phyloP scores from a whole-genome alignment of 2,113 vertebrate genomes.

The Bostrychus sinensis region DNA sequence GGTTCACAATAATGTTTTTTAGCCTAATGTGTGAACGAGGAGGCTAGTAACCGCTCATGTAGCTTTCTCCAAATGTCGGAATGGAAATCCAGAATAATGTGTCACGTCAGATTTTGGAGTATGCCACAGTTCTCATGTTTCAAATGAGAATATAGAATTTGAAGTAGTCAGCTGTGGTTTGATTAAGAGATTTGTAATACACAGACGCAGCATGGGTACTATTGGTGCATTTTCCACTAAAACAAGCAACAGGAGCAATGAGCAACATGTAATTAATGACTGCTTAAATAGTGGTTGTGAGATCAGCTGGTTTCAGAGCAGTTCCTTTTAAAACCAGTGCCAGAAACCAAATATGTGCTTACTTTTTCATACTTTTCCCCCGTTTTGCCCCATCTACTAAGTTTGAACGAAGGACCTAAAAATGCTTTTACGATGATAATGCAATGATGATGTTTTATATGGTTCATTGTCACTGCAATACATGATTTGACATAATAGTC shows the following conservation, averaged over 20 bases:
- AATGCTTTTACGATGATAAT: too few relatives aligned
- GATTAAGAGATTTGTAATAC: conserved; percentile 23
- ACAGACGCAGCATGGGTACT: background rate
- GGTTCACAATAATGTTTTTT: conserved; percentile 28
- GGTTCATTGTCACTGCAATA: too few relatives aligned
- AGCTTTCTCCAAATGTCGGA: conserved; percentile 17
- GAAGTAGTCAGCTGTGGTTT: conserved; percentile 30
- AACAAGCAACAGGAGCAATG: background rate
- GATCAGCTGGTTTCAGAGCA: conserved; percentile 44
- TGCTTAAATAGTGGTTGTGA: conserved; percentile 23
- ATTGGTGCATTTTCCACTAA: conserved; percentile 43
- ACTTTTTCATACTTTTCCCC: background rate
- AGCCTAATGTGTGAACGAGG: conserved; percentile 48
- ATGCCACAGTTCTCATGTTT: conserved; percentile 25
- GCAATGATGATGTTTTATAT: too few relatives aligned
- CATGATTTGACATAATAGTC: too few relatives aligned
- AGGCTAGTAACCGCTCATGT: conserved; percentile 11
- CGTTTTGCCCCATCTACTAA: too few relatives aligned
- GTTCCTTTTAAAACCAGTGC: conserved; percentile 5
- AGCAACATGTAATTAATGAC: conserved; percentile 32
- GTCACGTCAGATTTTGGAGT: conserved; percentile 22
- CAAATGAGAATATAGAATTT: conserved; percentile 29
- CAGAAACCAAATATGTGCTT: too few relatives aligned
- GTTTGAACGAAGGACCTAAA: too few relatives aligned
- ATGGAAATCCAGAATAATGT: conserved; percentile 33